Evolutionary conservation across 23 tunicate species (phyloP).

Genomic region (Phallusia fumigata): DNA sequence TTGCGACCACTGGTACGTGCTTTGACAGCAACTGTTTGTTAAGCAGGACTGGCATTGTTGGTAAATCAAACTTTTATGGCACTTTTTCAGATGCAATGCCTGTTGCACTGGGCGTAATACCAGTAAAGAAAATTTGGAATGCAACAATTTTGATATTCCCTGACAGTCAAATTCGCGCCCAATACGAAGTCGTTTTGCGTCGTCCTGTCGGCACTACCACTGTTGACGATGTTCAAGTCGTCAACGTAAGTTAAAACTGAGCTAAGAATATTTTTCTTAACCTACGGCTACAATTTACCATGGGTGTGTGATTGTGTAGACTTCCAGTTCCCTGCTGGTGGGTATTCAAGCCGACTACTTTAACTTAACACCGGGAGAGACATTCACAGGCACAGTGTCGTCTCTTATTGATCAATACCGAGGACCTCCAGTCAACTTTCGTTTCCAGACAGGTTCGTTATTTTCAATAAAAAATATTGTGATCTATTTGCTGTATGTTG

Average conservation of each 20-base stretch:
- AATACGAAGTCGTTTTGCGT: neutral
- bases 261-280: neutral
- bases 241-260: neutral
- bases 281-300: neutral
- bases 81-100: neutral
- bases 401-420: constrained; percentile 7
- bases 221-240: neutral
- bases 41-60: neutral
- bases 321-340: neutral
- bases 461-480: neutral
- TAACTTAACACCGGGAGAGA: constrained; percentile 26
- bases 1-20: neutral
- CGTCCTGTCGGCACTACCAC: neutral
- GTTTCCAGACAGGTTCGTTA: neutral
- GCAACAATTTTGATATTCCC: neutral
- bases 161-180: neutral
- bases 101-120: neutral
- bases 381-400: constrained; percentile 23
- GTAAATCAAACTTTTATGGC: neutral
- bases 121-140: neutral
- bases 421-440: neutral
- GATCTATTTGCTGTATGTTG: neutral
- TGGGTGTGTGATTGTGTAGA: neutral
- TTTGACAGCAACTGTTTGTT: neutral
- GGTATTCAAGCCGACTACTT: neutral